phyloP scores from a whole-genome alignment of 1,140 invertebrate species.

The Diabrotica virgifera region DNA sequence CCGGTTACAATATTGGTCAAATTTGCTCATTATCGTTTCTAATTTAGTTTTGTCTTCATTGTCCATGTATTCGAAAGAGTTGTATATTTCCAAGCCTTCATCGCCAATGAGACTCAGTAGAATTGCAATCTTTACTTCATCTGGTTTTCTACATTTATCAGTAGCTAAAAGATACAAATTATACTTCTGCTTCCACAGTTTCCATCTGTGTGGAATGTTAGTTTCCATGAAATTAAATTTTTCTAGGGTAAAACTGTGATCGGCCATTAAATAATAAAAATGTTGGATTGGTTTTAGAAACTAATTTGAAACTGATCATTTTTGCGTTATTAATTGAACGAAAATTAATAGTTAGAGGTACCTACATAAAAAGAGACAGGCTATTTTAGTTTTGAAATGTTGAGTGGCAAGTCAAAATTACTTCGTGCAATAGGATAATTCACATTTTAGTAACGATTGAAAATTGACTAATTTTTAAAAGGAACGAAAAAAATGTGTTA shows the following conservation, averaged over 20 bases:
- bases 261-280: not conserved
- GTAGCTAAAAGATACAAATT: constrained; percentile 34
- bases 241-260: not conserved
- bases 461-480: too few species aligned
- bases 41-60: constrained; percentile 29
- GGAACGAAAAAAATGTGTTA: too few species aligned
- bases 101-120: constrained; percentile 40
- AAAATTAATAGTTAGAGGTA: too few species aligned
- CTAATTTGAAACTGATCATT: too few species aligned
- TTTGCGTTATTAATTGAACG: too few species aligned
- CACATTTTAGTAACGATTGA: too few species aligned
- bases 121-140: constrained; percentile 37
- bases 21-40: constrained; percentile 30
- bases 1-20: constrained; percentile 38
- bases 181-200: constrained; percentile 32
- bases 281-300: too few species aligned
- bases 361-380: too few species aligned
- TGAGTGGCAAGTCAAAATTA: too few species aligned
- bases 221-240: constrained; percentile 5
- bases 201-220: constrained; percentile 29
- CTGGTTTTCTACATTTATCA: constrained; percentile 23
- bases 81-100: constrained; percentile 37
- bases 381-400: too few species aligned
- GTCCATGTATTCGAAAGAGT: constrained; percentile 34
- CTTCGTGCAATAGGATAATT: too few species aligned